Base-by-base conservation (phyloP, 1,140 invertebrate species). In the Apis dorsata region DNA sequence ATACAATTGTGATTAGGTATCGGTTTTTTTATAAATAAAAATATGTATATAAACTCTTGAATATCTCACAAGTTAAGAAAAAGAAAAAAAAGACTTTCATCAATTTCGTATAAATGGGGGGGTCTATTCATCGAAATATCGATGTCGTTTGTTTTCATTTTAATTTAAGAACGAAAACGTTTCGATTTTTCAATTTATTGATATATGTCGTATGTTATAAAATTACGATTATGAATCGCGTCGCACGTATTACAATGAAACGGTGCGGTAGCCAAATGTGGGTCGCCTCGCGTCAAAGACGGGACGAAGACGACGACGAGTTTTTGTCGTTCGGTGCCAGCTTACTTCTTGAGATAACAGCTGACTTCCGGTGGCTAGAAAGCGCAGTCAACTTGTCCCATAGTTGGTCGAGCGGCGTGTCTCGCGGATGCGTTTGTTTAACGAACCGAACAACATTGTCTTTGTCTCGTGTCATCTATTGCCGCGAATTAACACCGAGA, bases 341-440 rank as follows among this genome's bases (percentile, higher is more conserved):
- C 77, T 79, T 79, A 69, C 82, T 83, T 77, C 83, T 84, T 81
- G 71, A 80, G 83, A 84, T 84, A 84, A 84, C 83, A 81, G 83
- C 78, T 74, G 78, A 74, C 71, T 84, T 84, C 83, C 83, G 83
- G 78, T 81, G 49, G 53, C 62, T 79, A 63, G 77, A 73, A 83
- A 83, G 82, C 74, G 55, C 82, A 71, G 68, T 71, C 81, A 78
- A 82, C 80, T 82, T 82, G 74, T 63, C 53, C 71, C 51, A 72
- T 68, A 81, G 75, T 81, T 81, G 11, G 60, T 11, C 69, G 78
- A 53, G 49, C 69, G 60, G 2, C 59, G 74, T 75, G 71, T 53
- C 75, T 59, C 68, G 34, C 34, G 24, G 57, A 57, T 21, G 49
- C 24, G 72, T 81, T 81, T 66, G 34, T 59, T 68, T 19, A 55